These are phyloP conservation scores for Mirza zaza DNA, from an alignment of 2,113 vertebrate species.

Conservation along the genomic window DNA sequence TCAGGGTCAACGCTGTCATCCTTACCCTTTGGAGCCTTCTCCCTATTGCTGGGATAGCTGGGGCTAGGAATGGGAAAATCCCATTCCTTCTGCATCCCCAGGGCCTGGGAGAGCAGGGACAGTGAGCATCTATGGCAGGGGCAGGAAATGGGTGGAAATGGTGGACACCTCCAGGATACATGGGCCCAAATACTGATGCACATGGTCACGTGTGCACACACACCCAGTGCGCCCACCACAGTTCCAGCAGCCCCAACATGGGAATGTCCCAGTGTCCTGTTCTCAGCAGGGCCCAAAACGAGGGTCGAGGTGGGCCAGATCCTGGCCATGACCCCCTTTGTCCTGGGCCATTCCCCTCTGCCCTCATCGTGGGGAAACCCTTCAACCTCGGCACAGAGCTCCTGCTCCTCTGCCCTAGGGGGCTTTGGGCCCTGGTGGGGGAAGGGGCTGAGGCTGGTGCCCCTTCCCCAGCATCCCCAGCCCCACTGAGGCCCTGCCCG, in stretches of 20 bases:
- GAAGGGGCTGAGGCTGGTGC: constrained; percentile 69
- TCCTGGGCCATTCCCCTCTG: background rate
- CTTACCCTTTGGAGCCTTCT: background rate
- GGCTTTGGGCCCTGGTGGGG: constrained; percentile 51
- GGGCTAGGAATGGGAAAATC: background rate
- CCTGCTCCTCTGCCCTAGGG: background rate
- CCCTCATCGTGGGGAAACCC: background rate
- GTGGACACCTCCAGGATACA: background rate
- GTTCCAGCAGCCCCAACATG: no score
- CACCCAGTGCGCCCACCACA: accelerated
- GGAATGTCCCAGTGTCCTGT: background rate
- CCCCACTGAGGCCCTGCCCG: constrained; percentile 74
- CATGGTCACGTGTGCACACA: accelerated
- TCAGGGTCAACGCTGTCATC: background rate
- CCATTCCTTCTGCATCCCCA: background rate
- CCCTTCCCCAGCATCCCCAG: constrained; percentile 61
- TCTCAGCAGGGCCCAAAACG: background rate
- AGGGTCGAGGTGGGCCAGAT: background rate
- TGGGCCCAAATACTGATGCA: background rate
- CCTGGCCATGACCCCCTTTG: background rate
- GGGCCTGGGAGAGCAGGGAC: background rate
- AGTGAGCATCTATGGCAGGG: background rate
- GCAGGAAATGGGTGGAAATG: background rate
- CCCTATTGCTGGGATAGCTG: background rate
- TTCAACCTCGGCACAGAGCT: background rate